phyloP scores from a whole-genome alignment of 2,113 vertebrate species.

The Ramphastos sulfuratus region DNA sequence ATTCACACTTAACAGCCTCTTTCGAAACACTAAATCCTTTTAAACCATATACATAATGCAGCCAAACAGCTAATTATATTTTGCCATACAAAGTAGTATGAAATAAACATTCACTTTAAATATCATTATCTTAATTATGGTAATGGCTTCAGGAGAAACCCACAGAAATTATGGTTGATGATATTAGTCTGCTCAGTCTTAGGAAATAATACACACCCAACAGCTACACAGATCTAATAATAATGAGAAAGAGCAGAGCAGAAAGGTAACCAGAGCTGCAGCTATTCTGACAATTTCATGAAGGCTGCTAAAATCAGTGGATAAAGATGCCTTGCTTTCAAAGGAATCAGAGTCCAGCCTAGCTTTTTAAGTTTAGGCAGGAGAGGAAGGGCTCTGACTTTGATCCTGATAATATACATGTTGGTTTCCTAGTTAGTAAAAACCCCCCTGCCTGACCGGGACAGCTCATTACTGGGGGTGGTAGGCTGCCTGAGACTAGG shows the following conservation, averaged over 20 bases:
- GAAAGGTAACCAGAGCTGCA: slow-evolving; percentile 18
- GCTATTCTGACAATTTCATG: background rate
- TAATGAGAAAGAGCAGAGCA: slow-evolving; percentile 6
- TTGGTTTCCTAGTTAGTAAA: background rate
- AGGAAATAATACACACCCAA: slow-evolving; percentile 47
- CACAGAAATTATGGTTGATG: slow-evolving; percentile 59
- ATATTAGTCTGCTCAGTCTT: slow-evolving; percentile 45
- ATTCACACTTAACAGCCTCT: background rate
- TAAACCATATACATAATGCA: slow-evolving; percentile 18
- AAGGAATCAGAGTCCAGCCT: background rate
- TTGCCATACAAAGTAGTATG: slow-evolving; percentile 50
- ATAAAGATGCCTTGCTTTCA: background rate
- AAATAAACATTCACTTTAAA: slow-evolving; percentile 68
- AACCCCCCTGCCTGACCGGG: accelerated
- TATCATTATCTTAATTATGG: slow-evolving; percentile 70
- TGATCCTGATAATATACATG: background rate
- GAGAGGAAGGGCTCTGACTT: background rate
- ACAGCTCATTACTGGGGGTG: background rate
- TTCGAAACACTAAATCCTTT: slow-evolving; percentile 14
- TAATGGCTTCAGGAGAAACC: slow-evolving; percentile 67
- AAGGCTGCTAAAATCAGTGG: background rate
- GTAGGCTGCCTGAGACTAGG: background rate
- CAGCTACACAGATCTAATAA: slow-evolving; percentile 28
- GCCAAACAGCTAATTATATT: slow-evolving; percentile 62
- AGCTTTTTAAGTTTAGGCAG: background rate